Evolutionary conservation across 1,140 invertebrate genomes (phyloP), one percentile per base, ranked within the genome.

Genomic region (Pachypsylla venusta): DNA sequence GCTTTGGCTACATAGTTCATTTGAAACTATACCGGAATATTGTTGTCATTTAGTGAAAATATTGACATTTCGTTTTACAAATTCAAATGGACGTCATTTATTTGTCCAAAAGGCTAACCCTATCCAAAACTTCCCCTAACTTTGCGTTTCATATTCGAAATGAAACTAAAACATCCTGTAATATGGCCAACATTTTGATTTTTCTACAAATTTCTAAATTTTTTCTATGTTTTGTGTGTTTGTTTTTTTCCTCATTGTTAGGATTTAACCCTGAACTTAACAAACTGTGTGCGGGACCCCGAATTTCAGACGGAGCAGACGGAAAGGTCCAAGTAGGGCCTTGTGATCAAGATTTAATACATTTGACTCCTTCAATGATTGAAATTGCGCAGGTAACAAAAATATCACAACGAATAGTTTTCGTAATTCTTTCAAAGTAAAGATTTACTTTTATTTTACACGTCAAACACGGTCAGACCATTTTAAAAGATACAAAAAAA

Each of bases 291-390:
- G 42, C 42, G 5, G 42, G 42, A 19, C 42, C 42, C 42, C 5
- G 42, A 22, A 48, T 48, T 19, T n/a, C 42, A 5, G 22, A 48
- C 16, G n/a, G 7, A 19, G 42, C 16, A 48, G 42, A 48, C 42
- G 42, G 42, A 48, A 48, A 48, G 42, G 42, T 48, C 22, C 42
- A 48, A 22, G 42, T 48, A 19, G 42, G 42, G 22, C 42, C 42
- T 48, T 48, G 42, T 22, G 22, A 48, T 5, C n/a, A 48, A n/a
- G 7, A 10, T 19, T 22, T 48, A 10, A 48, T 48, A 10, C 42
- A 48, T 48, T 48, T 48, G 42, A n/a, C 42, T 48, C 42, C 42
- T 48, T 48, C 42, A 48, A 48, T 48, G 42, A 48, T 48, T 48
- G 42, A 48, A 22, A 48, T 48, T 48, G 42, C 42, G 22, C 42